These are phyloP conservation scores for Drosophila oshimai DNA, from an alignment of 1,140 invertebrate genomes.

Conservation along the genomic window DNA sequence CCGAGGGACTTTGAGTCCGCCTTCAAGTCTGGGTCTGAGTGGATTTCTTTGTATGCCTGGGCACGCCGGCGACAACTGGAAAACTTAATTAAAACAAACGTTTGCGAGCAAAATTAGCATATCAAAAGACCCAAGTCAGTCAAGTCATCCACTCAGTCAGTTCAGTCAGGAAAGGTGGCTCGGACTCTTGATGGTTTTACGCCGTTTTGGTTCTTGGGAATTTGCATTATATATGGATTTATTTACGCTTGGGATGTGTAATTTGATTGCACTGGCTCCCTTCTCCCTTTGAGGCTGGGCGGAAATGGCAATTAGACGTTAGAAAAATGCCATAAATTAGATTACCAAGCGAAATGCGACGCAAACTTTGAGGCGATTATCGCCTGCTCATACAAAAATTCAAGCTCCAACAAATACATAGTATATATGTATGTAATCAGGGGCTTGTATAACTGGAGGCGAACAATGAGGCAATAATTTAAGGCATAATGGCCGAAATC, in stretches of 20 bases:
- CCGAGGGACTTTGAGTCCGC: conserved; percentile 25
- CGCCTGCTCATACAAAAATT: conserved; percentile 19
- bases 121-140: conserved; percentile 60
- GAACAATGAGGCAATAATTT: conserved; percentile 77
- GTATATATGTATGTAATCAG: conserved; percentile 1
- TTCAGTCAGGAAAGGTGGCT: conserved; percentile 36
- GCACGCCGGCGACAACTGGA: conserved; percentile 49
- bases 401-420: not conserved
- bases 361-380: conserved; percentile 61
- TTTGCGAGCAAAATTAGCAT: conserved; percentile 72
- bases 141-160: conserved; percentile 50
- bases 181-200: conserved; percentile 55
- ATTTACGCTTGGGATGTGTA: conserved; percentile 63
- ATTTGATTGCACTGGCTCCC: conserved; percentile 50
- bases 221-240: conserved; percentile 66
- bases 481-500: conserved; percentile 75
- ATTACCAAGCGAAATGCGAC: conserved; percentile 58
- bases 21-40: conserved; percentile 32
- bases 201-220: conserved; percentile 39
- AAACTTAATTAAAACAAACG: conserved; percentile 78
- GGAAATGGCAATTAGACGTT: conserved; percentile 76
- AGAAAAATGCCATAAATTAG: conserved; percentile 77
- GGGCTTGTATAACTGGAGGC: conserved; percentile 39
- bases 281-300: not conserved
- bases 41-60: conserved; percentile 54